Percentiles rank a stretch among this genome's conserved stretches.
Evolutionary conservation across 2,797 vertebrate species (phyloP).

Genomic region (Zenarchopterus dispar): DNA sequence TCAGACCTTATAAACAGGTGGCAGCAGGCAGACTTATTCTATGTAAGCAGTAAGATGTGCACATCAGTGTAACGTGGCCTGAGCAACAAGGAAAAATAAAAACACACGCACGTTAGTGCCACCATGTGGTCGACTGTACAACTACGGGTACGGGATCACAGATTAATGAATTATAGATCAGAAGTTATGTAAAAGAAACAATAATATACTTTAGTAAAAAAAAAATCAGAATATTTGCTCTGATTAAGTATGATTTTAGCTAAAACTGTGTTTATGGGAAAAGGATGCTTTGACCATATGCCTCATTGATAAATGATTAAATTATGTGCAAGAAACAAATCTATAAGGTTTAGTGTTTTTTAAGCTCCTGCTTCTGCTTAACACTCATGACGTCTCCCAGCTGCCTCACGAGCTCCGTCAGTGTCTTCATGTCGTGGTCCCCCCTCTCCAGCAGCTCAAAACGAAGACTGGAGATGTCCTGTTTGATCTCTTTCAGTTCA

Average conservation of each 20-base stretch:
- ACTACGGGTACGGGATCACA: neutral
- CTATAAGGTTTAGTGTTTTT: too few species aligned
- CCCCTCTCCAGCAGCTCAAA: slow-evolving; percentile 94
- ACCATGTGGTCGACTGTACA: slow-evolving; percentile 39
- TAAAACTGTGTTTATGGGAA: too few species aligned
- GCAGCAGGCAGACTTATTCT: slow-evolving; percentile 6
- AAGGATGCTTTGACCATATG: too few species aligned
- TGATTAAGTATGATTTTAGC: too few species aligned
- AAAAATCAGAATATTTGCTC: too few species aligned
- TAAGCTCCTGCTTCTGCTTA: slow-evolving; percentile 13
- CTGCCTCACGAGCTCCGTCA: slow-evolving; percentile 88
- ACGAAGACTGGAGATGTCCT: slow-evolving; percentile 95
- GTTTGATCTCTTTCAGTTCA: slow-evolving; percentile 96
- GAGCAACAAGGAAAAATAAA: slow-evolving; percentile 9
- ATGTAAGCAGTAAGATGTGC: slow-evolving; percentile 12
- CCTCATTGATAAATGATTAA: too few species aligned
- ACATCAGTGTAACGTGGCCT: neutral
- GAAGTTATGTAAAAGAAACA: too few species aligned
- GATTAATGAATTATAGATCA: too few species aligned
- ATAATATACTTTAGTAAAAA: too few species aligned
- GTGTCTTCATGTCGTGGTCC: slow-evolving; percentile 86
- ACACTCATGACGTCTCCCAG: slow-evolving; percentile 82
- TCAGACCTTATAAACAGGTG: slow-evolving; percentile 13
- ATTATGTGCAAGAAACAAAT: too few species aligned
- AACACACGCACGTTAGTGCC: slow-evolving; percentile 7